phyloP scores from a whole-genome alignment of 1,140 invertebrate species.

The Apocrypta bakeri region DNA sequence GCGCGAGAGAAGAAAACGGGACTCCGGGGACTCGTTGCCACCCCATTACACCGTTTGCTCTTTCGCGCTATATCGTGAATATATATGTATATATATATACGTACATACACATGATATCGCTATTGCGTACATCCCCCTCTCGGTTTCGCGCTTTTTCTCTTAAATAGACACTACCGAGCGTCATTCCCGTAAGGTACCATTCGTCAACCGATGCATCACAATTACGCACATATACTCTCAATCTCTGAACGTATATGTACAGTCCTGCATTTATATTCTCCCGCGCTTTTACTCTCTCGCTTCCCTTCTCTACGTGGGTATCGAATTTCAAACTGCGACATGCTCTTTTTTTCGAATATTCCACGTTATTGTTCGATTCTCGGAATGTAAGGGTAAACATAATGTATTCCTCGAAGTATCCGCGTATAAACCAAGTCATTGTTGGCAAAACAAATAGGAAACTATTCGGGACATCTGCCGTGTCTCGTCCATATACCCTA shows the following conservation, averaged over 20 bases:
- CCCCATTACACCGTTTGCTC: slow-evolving; percentile 71
- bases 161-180: slow-evolving; percentile 51
- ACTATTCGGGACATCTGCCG: no score
- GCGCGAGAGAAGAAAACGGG: slow-evolving; percentile 62
- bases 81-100: background rate
- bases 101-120: no score
- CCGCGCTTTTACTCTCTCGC: background rate
- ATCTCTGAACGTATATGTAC: no score
- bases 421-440: no score
- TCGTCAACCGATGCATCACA: slow-evolving; percentile 63
- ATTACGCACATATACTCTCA: slow-evolving; percentile 63
- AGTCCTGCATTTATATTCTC: background rate
- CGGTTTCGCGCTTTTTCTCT: slow-evolving; percentile 46
- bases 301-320: no score
- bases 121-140: background rate
- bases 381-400: no score
- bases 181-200: slow-evolving; percentile 65
- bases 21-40: slow-evolving; percentile 72
- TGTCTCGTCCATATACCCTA: no score
- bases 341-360: no score
- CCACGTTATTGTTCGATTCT: no score
- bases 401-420: no score
- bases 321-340: no score
- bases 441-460: no score
- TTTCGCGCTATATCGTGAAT: slow-evolving; percentile 57